These are phyloP conservation scores for Dendropsophus ebraccatus DNA, from an alignment of 2,113 vertebrate species.

Conservation along the genomic window DNA sequence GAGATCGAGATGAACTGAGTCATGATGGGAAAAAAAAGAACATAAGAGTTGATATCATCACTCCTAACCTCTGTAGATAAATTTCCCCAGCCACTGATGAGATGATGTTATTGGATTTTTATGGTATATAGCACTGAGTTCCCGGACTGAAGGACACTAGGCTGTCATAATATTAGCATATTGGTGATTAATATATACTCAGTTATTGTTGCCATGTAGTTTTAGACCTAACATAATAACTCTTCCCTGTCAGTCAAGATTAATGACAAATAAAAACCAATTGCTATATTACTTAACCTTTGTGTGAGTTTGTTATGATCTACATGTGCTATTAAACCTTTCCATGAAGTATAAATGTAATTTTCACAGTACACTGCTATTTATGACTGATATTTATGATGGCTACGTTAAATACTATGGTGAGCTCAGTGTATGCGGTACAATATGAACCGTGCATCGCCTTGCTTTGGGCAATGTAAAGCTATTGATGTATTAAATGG, in stretches of 20 bases:
- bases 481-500: constrained; percentile 33
- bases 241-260: neutral
- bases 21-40: neutral
- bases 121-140: neutral
- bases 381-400: constrained; percentile 35
- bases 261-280: constrained; percentile 10
- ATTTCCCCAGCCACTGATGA: neutral
- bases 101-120: neutral
- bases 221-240: neutral
- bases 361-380: constrained; percentile 32
- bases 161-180: neutral
- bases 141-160: neutral
- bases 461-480: constrained; percentile 9
- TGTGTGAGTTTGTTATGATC: neutral
- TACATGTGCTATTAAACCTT: constrained; percentile 15
- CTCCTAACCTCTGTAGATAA: neutral
- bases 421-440: neutral
- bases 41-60: neutral
- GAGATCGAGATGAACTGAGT: neutral
- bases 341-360: constrained; percentile 6
- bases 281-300: neutral
- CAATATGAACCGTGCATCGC: neutral
- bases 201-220: neutral
- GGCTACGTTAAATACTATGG: neutral
- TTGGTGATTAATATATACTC: neutral